phyloP scores from a whole-genome alignment of 2,888 invertebrate genomes.

The Bursaphelenchus okinawaensis region DNA sequence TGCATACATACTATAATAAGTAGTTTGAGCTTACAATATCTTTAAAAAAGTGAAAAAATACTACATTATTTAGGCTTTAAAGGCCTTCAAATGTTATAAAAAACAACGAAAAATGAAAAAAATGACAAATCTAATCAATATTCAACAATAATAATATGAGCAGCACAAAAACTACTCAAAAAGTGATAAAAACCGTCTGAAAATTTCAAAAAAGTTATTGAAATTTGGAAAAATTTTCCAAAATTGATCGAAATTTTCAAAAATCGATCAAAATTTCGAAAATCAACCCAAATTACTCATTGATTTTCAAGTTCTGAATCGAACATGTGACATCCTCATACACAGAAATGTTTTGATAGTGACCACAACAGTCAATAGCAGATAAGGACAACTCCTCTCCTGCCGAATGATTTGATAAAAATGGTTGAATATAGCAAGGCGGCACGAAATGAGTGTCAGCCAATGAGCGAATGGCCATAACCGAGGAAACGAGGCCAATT shows the following conservation, averaged over 20 bases:
- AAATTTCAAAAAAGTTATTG: too few species aligned
- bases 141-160: not conserved
- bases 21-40: too few species aligned
- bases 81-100: too few species aligned
- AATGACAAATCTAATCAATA: not conserved
- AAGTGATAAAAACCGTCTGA: too few species aligned
- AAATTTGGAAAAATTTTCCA: too few species aligned
- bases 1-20: too few species aligned
- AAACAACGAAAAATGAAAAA: not conserved
- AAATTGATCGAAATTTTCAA: too few species aligned
- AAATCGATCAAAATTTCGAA: too few species aligned
- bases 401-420: slow-evolving; percentile 11
- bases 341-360: slow-evolving; percentile 34
- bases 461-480: slow-evolving; percentile 45
- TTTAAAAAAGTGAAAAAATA: too few species aligned
- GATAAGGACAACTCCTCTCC: not conserved
- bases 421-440: slow-evolving; percentile 43
- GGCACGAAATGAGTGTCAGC: slow-evolving; percentile 38
- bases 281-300: not conserved
- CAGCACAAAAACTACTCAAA: too few species aligned
- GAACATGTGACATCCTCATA: slow-evolving; percentile 3
- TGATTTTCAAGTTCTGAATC: not conserved
- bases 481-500: slow-evolving; percentile 45
- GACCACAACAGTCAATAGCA: slow-evolving; percentile 41
- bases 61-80: too few species aligned